Evolutionary conservation across 2,113 vertebrate species (phyloP), one percentile per base, ranked within the genome.

Genomic region (Tyto alba): DNA sequence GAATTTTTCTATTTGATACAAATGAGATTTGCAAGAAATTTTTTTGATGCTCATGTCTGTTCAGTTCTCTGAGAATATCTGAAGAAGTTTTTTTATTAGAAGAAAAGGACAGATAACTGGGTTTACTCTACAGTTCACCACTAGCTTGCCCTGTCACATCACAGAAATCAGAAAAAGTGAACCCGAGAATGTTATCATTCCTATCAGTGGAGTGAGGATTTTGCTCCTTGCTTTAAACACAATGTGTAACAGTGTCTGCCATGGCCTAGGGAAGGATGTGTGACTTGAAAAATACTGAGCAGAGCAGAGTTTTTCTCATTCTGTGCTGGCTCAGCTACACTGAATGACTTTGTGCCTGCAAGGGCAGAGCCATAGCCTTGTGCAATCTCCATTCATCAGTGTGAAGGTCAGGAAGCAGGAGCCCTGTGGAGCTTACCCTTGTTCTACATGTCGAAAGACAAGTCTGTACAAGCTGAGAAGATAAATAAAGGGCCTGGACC

Each of bases 341-440:
- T 89, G 84, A 88, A 85, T 93, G 85, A 89, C 81, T 94, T 93
- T 79, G 73, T 91, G 94, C 91, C 91, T 59, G 66, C 88, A 88
- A 96, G 93, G 85, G 71, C 88, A 94, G 48, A 95, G 55, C 41
- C 82, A 41, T 50, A 59, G 90, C 48, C 85, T 93, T 93, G 90
- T 72, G 93, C 85, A 95, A 94, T 88, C 89, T 95, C 87, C 93
- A 94, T 93, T 96, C 93, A 96, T 79, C 89, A 95, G 79, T 14
- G 48, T 68, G 90, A 94, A 94, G 95, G 85, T 93, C 93, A 88
- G 95, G 93, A 96, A 88, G 77, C 89, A 91, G 91, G 71, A 95
- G 79, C 72, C 95, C 92, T 77, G 52, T 69, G 92, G 85, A 96
- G 95, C 59, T 94, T 57, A 80, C 63, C 91, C 88, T 94, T 84